phyloP scores from a whole-genome alignment of 1,140 invertebrate species.

The Trissolcus basalis region DNA sequence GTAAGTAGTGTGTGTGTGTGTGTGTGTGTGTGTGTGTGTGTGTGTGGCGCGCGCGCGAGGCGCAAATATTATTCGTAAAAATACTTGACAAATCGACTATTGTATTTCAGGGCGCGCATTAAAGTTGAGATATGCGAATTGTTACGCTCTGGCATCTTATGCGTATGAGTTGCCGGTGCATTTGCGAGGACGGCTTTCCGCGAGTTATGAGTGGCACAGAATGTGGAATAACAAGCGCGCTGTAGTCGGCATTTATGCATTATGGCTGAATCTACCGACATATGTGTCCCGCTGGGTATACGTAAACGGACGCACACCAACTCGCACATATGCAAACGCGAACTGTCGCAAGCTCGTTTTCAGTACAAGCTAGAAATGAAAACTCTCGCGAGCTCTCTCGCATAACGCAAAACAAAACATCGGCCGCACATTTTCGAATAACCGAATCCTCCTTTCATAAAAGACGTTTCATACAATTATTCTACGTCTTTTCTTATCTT shows the following conservation, averaged over 20 bases:
- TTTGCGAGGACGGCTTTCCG: slow-evolving; percentile 51
- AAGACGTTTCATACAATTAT: too few species aligned
- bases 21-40: too few species aligned
- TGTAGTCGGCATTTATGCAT: slow-evolving; percentile 60
- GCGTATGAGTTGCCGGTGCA: slow-evolving; percentile 48
- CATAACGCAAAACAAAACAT: slow-evolving; percentile 50
- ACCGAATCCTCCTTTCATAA: slow-evolving; percentile 7
- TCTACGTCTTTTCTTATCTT: too few species aligned
- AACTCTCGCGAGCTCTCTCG: slow-evolving; percentile 43
- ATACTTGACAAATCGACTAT: slow-evolving; percentile 57
- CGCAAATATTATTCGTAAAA: slow-evolving; percentile 45
- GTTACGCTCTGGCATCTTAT: slow-evolving; percentile 51
- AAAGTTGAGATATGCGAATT: slow-evolving; percentile 52
- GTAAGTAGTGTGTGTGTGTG: too few species aligned
- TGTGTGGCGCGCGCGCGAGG: slow-evolving; percentile 8
- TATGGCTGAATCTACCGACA: slow-evolving; percentile 56
- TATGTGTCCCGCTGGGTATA: slow-evolving; percentile 30
- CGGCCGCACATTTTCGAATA: slow-evolving; percentile 29
- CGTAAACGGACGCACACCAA: slow-evolving; percentile 10
- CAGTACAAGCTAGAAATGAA: slow-evolving; percentile 53
- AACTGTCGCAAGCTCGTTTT: slow-evolving; percentile 49
- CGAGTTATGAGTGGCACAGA: slow-evolving; percentile 57
- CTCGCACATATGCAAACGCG: slow-evolving; percentile 46
- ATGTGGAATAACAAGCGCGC: slow-evolving; percentile 60
- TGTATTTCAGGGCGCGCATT: slow-evolving; percentile 47